These are phyloP conservation scores for Apteryx owenii DNA, from an alignment of 2,113 vertebrate genomes.

Conservation along the genomic window DNA sequence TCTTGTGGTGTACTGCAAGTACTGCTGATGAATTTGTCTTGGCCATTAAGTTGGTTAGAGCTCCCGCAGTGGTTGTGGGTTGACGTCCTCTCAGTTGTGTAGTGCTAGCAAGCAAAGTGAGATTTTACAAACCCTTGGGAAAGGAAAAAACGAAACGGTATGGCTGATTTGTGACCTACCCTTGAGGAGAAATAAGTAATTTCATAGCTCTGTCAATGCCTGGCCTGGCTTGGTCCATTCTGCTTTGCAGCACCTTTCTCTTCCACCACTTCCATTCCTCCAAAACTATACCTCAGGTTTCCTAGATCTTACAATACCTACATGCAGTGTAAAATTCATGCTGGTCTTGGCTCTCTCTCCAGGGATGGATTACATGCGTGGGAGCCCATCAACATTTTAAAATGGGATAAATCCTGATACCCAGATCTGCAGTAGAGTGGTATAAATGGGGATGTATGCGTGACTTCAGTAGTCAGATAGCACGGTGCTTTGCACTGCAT, in stretches of 20 bases:
- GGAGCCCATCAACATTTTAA: neutral
- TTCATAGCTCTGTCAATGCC: neutral
- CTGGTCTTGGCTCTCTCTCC: neutral
- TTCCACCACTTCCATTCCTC: neutral
- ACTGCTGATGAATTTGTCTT: neutral
- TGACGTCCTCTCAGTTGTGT: neutral
- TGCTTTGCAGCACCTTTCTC: neutral
- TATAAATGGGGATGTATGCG: neutral
- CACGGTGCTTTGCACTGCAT: neutral
- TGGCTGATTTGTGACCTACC: neutral
- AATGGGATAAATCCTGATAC: neutral
- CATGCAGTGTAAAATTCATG: neutral
- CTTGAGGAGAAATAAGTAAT: neutral
- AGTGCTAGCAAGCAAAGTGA: neutral
- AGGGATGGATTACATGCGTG: neutral
- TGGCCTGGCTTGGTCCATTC: neutral
- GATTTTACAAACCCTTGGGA: neutral
- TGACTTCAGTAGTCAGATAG: neutral
- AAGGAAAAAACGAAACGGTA: neutral
- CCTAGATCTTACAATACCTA: neutral
- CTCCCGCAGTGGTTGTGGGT: neutral
- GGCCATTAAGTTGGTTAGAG: neutral
- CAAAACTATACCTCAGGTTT: neutral
- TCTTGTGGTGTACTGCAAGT: neutral
- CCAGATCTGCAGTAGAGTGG: fast-evolving